phyloP scores from a whole-genome alignment of 2,888 invertebrate species.

The Eristalis pertinax region DNA sequence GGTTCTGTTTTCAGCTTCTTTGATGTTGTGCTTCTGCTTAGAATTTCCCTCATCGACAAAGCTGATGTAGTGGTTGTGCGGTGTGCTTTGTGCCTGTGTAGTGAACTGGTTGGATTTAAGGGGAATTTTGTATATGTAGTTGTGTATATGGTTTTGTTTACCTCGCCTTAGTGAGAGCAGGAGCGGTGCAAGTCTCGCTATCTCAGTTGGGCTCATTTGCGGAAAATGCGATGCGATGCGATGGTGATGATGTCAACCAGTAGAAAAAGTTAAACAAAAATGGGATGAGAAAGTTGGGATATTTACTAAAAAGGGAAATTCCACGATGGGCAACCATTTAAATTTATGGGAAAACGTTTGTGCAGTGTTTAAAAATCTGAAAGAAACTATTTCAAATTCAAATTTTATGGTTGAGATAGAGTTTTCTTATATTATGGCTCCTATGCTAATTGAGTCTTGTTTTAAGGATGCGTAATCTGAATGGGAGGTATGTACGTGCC shows the following conservation, averaged over 20 bases:
- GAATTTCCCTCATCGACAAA: constrained; percentile 38
- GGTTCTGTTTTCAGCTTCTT: not conserved
- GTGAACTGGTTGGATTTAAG: constrained; percentile 3
- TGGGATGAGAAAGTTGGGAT: not conserved
- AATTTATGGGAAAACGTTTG: not conserved
- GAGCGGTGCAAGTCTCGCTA: not conserved
- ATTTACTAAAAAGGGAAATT: not conserved
- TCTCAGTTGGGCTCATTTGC: not conserved
- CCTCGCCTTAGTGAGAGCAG: constrained; percentile 16
- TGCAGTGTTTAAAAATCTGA: not conserved
- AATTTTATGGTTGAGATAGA: not conserved
- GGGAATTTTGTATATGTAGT: constrained; percentile 30
- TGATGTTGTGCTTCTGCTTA: constrained; percentile 26
- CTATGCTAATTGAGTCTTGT: too few relatives aligned
- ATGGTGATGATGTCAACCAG: constrained; percentile 48
- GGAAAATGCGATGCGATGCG: constrained; percentile 19
- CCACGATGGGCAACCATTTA: not conserved
- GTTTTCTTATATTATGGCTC: too few relatives aligned
- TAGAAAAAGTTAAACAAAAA: not conserved
- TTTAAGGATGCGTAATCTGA: too few relatives aligned
- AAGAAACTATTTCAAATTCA: not conserved
- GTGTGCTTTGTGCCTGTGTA: not conserved
- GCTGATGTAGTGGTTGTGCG: constrained; percentile 5
- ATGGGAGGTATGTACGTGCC: too few relatives aligned
- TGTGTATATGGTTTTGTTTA: constrained; percentile 36